Conservation (phyloP, 2,797 vertebrate genomes). For the Sebastes miniatus region DNA sequence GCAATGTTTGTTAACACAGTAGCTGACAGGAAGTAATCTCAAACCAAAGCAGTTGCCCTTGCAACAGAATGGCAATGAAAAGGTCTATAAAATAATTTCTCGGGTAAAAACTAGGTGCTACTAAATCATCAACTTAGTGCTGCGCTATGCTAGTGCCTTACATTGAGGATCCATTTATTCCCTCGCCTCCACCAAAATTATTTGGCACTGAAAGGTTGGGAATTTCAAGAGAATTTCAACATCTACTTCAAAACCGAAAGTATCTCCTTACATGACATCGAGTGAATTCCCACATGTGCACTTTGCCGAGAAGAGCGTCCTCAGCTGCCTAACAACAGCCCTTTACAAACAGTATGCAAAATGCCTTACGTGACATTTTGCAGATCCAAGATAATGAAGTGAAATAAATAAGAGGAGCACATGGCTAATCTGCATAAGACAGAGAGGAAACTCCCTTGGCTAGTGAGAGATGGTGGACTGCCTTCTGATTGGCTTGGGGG, state of each 20-base stretch:
- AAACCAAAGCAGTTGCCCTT: too few relatives aligned
- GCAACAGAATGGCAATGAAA: too few relatives aligned
- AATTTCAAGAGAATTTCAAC: neutral
- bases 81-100: neutral
- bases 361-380: constrained; percentile 85
- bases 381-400: constrained; percentile 81
- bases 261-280: neutral
- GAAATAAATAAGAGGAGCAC: constrained; percentile 93
- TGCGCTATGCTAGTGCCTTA: neutral
- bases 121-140: neutral
- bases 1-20: too few relatives aligned
- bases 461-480: constrained; percentile 89
- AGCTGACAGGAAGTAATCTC: too few relatives aligned
- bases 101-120: neutral
- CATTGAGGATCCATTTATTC: neutral
- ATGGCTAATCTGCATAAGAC: constrained; percentile 99
- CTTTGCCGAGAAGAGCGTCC: constrained; percentile 10
- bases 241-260: neutral
- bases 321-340: constrained; percentile 35
- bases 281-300: constrained; percentile 20
- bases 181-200: neutral
- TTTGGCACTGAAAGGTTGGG: neutral
- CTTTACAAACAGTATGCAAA: constrained; percentile 72
- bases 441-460: constrained; percentile 91
- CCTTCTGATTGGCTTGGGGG: constrained; percentile 86